Evolutionary conservation across 64 coral and sea anemone species (phyloP), one percentile per base, ranked within the genome.

Genomic region (Hydrozoanthus tunicans): DNA sequence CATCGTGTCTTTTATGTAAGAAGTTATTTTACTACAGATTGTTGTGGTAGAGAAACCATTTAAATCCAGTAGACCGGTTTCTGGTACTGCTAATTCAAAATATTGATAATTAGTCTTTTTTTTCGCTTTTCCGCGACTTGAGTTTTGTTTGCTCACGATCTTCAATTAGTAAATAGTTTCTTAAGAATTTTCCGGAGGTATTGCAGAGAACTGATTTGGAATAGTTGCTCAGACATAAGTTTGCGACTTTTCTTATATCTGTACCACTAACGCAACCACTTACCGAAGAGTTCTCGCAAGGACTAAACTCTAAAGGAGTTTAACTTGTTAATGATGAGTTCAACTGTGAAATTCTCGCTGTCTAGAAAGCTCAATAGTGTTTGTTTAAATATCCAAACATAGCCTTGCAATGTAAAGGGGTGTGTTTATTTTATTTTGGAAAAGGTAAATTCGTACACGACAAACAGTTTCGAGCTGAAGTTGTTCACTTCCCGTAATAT

Each of bases 121-220:
- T 43, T 43, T 43, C 32, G 32, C 32, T 43, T 43, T 90, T 59
- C 51, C 5, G 6, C 20, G 63, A 80, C 59, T 69, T 51, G 17
- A 13, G 53, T 24, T 63, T 64, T 79, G 88, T 90, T 90, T 79
- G 79, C 13, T 64, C 58, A 53, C 3, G 11, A 5, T 90, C 74
- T 70, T 14, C 20, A 9, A 74, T 79, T 64, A 64, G 89, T 66
- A 79, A 90, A 79, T 79, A 90, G 89, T 90, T 90, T 79, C 56
- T 51, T 20, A 80, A 79, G 89, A 90, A 80, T 90, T 79, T 77
- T 3, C 56, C n/a, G 24, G 64, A 51, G 51, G 13, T 52, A 52
- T 79, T 51, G 7, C 64, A 58, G 14, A 80, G 7, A 64, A 79
- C n/a, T 12, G 58, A 11, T 64, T 62, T 23, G 26, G 15, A 79